Percentiles rank a stretch among this genome's conserved stretches.
phyloP scores from a whole-genome alignment of 2,888 invertebrate genomes.

The Candidula unifasciata region DNA sequence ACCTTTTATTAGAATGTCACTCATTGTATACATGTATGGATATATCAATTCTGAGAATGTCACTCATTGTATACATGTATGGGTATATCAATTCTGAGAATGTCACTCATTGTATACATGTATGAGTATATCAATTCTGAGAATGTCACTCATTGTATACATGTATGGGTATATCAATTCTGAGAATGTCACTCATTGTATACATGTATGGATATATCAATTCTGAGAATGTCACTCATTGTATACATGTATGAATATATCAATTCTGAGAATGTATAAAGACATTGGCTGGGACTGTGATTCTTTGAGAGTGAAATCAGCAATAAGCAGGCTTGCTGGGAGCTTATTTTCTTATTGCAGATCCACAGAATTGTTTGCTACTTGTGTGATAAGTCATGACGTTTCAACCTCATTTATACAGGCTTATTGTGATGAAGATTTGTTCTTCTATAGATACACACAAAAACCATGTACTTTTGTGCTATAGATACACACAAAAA shows the following conservation, averaged over 20 bases:
- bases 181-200: no score
- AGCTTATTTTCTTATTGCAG: neutral
- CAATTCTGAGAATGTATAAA: neutral
- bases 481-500: neutral
- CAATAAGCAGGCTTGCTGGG: neutral
- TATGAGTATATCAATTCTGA: no score
- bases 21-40: no score
- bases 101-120: no score
- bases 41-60: no score
- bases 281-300: neutral
- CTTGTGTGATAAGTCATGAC: neutral
- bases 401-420: neutral
- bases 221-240: neutral
- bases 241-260: neutral
- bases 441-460: neutral
- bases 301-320: neutral
- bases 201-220: neutral
- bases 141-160: no score
- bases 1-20: no score
- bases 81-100: no score
- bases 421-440: constrained; percentile 12
- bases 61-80: no score
- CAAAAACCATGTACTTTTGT: neutral
- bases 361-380: neutral
- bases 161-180: no score